Base-by-base conservation (phyloP, 1,140 invertebrate genomes). In the Diprion similis region DNA sequence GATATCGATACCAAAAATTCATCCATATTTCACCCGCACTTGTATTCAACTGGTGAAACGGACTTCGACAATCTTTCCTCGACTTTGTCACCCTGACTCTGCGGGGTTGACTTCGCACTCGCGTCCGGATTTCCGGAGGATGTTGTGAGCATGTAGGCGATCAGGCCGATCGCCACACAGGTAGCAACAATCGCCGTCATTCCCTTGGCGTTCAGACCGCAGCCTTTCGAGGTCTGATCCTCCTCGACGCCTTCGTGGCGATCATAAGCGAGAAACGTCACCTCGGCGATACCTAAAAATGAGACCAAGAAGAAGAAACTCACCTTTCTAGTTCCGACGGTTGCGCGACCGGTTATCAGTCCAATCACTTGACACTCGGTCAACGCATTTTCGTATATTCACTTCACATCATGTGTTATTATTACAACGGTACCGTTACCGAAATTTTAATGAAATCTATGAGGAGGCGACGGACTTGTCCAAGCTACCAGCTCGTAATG, bases 261-360 rank as follows among this genome's bases (percentile, higher is more conserved):
- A 7, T 74, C 68, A 45, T 81, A 83, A 71, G 79, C 80, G 45
- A 79, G 75, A 13, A 76, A 66, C 8, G 78, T 80, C 46, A 80
- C 76, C 65, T 79, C 80, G 15, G 78, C 76, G 51, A 79, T 78
- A 45, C 77, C 82, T 37, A 37, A 37, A 37, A 37, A 37, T 37
- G 6, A 37, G 82, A 64, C 45, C 6, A 19, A 15, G 6, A n/a
- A 11, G 8, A 68, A 18, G 6, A 24, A 68, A 24, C 67, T 68
- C 51, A 17, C n/a, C 11, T 59, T 59, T 59, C 51, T 59, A 59
- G 51, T 59, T 59, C 9, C 8, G 24, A 37, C 24, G 2, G 24
- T 37, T 37, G 2, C 24, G 24, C 24, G 6, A 37, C 24, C 24
- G 24, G 24, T 37, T 37, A 37, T 37, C n/a, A n/a, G n/a, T n/a